Percentiles rank a stretch among this genome's conserved stretches.
Conservation (phyloP, 2,888 invertebrate genomes). For the Callyntrura guangdongensis region DNA sequence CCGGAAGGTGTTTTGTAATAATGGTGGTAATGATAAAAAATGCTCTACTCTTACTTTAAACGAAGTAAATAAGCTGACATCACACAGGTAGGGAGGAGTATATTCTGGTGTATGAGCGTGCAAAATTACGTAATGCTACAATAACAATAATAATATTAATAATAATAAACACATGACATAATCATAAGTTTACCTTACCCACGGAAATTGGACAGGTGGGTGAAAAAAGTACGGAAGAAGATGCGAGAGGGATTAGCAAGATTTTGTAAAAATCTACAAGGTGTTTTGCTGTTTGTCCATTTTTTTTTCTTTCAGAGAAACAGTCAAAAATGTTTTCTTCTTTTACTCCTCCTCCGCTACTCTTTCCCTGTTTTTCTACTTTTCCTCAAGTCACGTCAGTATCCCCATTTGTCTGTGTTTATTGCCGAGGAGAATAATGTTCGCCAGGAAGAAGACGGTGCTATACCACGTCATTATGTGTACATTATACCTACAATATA, state of each 20-base stretch:
- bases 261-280: not conserved
- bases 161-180: slow-evolving; percentile 37
- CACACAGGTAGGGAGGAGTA: no score
- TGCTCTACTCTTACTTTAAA: not conserved
- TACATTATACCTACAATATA: not conserved
- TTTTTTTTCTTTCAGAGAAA: slow-evolving; percentile 37
- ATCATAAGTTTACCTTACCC: slow-evolving; percentile 18
- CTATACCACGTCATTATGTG: slow-evolving; percentile 11
- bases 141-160: not conserved
- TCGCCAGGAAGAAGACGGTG: not conserved
- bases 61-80: no score
- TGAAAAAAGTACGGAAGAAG: not conserved
- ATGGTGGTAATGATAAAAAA: not conserved
- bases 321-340: slow-evolving; percentile 8
- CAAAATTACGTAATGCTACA: no score
- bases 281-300: not conserved
- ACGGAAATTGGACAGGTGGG: slow-evolving; percentile 57
- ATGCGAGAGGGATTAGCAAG: not conserved
- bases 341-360: slow-evolving; percentile 28
- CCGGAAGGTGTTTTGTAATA: slow-evolving; percentile 69
- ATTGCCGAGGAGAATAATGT: not conserved
- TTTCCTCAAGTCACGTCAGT: slow-evolving; percentile 69
- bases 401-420: slow-evolving; percentile 20
- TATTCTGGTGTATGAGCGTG: no score
- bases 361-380: not conserved